Evolutionary conservation across 2,888 invertebrate species (phyloP), one percentile per base, ranked within the genome.

Genomic region (Ferdinandea cuprea): DNA sequence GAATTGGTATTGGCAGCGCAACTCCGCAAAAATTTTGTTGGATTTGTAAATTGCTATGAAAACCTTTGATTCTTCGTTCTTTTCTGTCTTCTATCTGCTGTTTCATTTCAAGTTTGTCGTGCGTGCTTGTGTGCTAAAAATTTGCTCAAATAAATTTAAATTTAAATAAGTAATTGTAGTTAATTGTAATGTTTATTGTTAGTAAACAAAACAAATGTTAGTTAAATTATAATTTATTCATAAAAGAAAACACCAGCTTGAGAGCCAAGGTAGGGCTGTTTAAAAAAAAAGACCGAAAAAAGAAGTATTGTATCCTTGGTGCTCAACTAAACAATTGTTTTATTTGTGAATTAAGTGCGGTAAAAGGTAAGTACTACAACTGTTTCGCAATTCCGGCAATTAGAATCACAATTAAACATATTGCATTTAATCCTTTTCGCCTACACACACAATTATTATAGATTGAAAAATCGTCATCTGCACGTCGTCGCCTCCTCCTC

Each of bases 1-100:
- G n/a, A n/a, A n/a, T n/a, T n/a, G n/a, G n/a, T n/a, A 17, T 69
- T 77, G 56, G 83, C 40, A 73, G 72, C 83, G 72, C 78, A 78
- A 73, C 83, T 83, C 72, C 66, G 78, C 83, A 68, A 78, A 77
- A 52, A 28, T 46, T 58, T 44, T 50, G 44, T 13, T 40, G 21
- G 56, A 50, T 13, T n/a, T 50, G 17, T 9, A 44, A 48, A 13
- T 50, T 58, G 19, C 11, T 44, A 56, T 58, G 46, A 50, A 37
- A 35, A 56, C 40, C n/a, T 25, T 61, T 32, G 54, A 19, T 44
- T 52, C 17, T 35, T 30, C 28, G n/a, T n/a, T 11, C 11, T 40
- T 2, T 40, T 40, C 9, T 44, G 25, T 58, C 50, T 8, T 35
- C 17, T 8, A 7, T 52, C 25, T 28, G 19, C 25, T 28, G 19